Evolutionary conservation across 30 jellyfish, hydroid and myxozoan genomes (phyloP).

Genomic region (Nemopilema nomurai): DNA sequence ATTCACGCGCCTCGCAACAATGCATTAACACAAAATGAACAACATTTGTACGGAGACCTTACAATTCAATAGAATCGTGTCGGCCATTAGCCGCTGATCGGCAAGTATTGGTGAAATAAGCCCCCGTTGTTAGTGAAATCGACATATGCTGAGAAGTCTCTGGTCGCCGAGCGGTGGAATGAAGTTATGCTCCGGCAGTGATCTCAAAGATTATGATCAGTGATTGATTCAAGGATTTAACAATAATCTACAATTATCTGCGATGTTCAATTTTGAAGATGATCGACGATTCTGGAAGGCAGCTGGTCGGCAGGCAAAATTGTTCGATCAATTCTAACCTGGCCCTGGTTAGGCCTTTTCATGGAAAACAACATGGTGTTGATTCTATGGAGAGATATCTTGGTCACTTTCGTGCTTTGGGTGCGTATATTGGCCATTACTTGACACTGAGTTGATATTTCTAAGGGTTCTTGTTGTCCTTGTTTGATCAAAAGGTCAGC

Average conservation of each 20-base stretch:
- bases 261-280: conserved; percentile 49
- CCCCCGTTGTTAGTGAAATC: conserved; percentile 66
- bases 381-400: conserved; percentile 65
- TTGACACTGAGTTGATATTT: too few relatives aligned
- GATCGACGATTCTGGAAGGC: conserved; percentile 42
- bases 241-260: conserved; percentile 10
- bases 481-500: neutral
- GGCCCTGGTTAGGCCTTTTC: conserved; percentile 61
- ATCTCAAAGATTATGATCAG: neutral
- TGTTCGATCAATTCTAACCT: conserved; percentile 29
- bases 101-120: conserved; percentile 2
- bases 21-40: conserved; percentile 19
- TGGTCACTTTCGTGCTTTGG: conserved; percentile 58
- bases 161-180: conserved; percentile 21
- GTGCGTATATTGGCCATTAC: conserved; percentile 5
- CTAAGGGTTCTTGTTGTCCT: neutral
- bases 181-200: neutral
- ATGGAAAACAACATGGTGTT: conserved; percentile 66
- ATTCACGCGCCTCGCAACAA: neutral
- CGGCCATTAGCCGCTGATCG: conserved; percentile 29
- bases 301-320: conserved; percentile 20
- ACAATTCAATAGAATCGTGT: neutral
- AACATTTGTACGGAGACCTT: conserved; percentile 27
- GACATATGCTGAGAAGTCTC: conserved; percentile 41
- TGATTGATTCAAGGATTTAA: neutral